Evolutionary conservation across 2,797 vertebrate genomes (phyloP), one percentile per base, ranked within the genome.

Genomic region (Eleutherodactylus coqui): DNA sequence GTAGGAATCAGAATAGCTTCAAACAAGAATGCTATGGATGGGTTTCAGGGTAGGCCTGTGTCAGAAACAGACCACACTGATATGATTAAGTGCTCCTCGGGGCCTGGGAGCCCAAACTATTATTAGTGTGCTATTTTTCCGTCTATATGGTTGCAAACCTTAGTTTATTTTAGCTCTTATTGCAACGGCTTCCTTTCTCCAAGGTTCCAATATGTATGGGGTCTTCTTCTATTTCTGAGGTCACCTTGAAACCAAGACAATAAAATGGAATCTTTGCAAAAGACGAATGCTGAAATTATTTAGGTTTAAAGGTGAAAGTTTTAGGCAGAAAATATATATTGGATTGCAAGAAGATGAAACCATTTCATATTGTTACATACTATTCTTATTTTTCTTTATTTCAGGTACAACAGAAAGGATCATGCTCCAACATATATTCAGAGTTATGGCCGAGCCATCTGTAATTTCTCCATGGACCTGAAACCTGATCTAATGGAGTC

Each of bases 81-180:
- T 29, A 80, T 90, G 89, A 91, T 76, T 80, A 88, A 93, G 82
- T 69, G 51, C 85, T 83, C 86, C 85, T 91, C 45, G 0, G 73
- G 87, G 83, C 82, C 86, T 89, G 43, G 43, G 90, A 90, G 89
- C 89, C 0, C 0, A 1, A 1, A 72, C 41, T 86, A 89, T 86
- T 89, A 88, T 90, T 89, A 89, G 88, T 0, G 86, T 91, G 85
- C 91, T 87, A 89, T 85, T 85, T 80, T 79, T 85, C 73, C 86
- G 91, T 89, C 85, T 83, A 16, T 92, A 91, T 92, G 89, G 89
- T 90, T 89, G 82, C 67, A 89, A 89, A 89, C 90, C 91, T 32
- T 73, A 27, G 38, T 70, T 92, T 90, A 87, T 58, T 90, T 91
- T 91, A 81, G 64, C 81, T 90, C 79, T 32, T 93, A 91, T 91